These are phyloP conservation scores for Amiota mariae DNA, from an alignment of 2,888 invertebrate species.

Conservation along the genomic window DNA sequence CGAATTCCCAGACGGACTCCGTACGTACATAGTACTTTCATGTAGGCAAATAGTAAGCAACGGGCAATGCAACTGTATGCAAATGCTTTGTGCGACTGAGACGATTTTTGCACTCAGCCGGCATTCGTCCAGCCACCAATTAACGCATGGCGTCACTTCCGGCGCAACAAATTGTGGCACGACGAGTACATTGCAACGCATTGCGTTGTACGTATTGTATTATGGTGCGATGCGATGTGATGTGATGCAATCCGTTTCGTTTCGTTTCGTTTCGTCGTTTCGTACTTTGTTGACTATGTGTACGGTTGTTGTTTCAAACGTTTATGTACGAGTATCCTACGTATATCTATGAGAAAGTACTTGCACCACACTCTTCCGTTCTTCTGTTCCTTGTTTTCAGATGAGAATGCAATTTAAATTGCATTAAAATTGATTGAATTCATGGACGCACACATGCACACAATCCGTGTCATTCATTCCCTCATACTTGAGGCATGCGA, in stretches of 20 bases:
- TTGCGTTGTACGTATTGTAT: background rate
- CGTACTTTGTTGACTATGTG: too few species aligned
- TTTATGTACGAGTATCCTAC: too few species aligned
- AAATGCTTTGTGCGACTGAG: background rate
- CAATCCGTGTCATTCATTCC: background rate
- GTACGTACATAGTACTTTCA: too few species aligned
- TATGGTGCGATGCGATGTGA: background rate
- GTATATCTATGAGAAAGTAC: background rate
- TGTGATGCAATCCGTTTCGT: background rate
- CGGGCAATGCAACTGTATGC: background rate
- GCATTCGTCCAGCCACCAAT: constrained; percentile 56
- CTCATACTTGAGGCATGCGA: too few species aligned
- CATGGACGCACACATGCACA: constrained; percentile 44
- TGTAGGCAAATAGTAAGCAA: background rate
- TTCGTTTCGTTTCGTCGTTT: too few species aligned
- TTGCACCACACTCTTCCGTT: background rate
- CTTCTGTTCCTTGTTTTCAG: constrained; percentile 48
- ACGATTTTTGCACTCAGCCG: constrained; percentile 25
- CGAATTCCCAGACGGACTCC: background rate
- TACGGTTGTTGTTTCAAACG: too few species aligned
- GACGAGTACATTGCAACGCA: constrained; percentile 3
- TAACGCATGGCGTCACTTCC: constrained; percentile 61
- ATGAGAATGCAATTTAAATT: constrained; percentile 69
- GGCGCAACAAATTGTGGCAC: constrained; percentile 49
- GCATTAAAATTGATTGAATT: constrained; percentile 71